Evolutionary conservation across 2,888 invertebrate species (phyloP), one percentile per base, ranked within the genome.

Genomic region (Stenichneumon culpator): DNA sequence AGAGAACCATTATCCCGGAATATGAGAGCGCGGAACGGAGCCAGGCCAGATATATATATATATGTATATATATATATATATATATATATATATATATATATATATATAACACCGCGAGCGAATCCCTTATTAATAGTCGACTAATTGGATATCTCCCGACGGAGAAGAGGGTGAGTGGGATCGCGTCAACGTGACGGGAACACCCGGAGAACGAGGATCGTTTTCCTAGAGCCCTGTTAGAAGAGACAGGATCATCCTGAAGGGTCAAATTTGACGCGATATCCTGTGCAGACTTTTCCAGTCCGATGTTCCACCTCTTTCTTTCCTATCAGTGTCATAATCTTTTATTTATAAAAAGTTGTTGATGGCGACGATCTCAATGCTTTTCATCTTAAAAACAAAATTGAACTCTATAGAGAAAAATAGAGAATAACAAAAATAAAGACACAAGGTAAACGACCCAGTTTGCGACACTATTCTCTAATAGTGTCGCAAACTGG

Each of bases 101-200:
- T 19, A 60, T 60, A 32, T 28, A 60, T 67, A 79, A 50, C 69
- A 60, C 65, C 50, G 47, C 65, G 60, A 60, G 86, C 73, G 86
- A 88, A 91, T 90, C 89, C 89, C 88, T 90, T 92, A 92, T 92
- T 92, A 92, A 91, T 92, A 90, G 87, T 87, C 87, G 87, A 86
- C 88, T 92, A 92, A 92, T 92, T 92, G 91, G 90, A 90, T 90
- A 90, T 88, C 90, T 90, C 69, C 73, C 84, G 81, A 85, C 79
- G 83, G 80, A 78, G 68, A 69, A 82, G 77, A 77, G 47, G 65
- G 73, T 28, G 67, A 80, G 75, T 39, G n/a, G 72, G 87, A 89
- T 90, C 89, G 88, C 86, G 86, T 86, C 84, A 86, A 79, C 86
- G 77, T 78, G 81, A 69, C 73, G 63, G 54, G 19, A 47, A 19